Percentiles rank a stretch among this genome's conserved stretches.
Conservation (phyloP, 2,797 vertebrate species). For the Fistularia commersonii region DNA sequence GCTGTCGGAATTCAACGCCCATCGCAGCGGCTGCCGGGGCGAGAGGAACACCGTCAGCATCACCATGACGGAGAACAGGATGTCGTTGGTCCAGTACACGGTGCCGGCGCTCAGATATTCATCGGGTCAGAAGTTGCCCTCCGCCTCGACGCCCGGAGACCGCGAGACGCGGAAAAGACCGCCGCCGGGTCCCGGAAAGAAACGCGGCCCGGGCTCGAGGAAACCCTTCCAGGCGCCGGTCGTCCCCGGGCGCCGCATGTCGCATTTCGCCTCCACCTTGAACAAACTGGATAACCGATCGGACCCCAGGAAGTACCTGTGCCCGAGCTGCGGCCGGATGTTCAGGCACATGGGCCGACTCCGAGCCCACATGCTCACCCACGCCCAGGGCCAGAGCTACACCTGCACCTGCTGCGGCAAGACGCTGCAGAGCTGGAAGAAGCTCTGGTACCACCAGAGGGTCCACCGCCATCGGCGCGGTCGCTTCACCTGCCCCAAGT, state of each 20-base stretch:
- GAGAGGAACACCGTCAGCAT: constrained; percentile 21
- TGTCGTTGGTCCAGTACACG: constrained; percentile 49
- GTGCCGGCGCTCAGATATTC: constrained; percentile 43
- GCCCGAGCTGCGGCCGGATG: constrained; percentile 72
- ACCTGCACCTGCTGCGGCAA: constrained; percentile 71
- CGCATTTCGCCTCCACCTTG: constrained; percentile 58
- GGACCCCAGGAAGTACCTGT: constrained; percentile 76
- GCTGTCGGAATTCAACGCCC: constrained; percentile 64
- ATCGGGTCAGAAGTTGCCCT: constrained; percentile 7
- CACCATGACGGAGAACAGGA: constrained; percentile 6
- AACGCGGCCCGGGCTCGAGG: constrained; percentile 3
- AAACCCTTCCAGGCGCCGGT: constrained; percentile 47
- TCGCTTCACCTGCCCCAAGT: constrained; percentile 73
- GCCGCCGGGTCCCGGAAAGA: constrained; percentile 15
- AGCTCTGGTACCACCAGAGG: constrained; percentile 77
- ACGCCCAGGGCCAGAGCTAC: constrained; percentile 62
- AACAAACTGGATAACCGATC: constrained; percentile 68
- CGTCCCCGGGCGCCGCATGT: constrained; percentile 31
- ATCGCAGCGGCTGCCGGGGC: constrained; percentile 55
- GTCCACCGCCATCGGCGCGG: constrained; percentile 70
- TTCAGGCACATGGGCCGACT: constrained; percentile 77
- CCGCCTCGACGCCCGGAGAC: background rate
- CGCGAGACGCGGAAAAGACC: constrained; percentile 1
- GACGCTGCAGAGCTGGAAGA: constrained; percentile 70
- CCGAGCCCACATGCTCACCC: constrained; percentile 79